Evolutionary conservation across 2,113 vertebrate species (phyloP).

Genomic region (Oreocharis arfaki): DNA sequence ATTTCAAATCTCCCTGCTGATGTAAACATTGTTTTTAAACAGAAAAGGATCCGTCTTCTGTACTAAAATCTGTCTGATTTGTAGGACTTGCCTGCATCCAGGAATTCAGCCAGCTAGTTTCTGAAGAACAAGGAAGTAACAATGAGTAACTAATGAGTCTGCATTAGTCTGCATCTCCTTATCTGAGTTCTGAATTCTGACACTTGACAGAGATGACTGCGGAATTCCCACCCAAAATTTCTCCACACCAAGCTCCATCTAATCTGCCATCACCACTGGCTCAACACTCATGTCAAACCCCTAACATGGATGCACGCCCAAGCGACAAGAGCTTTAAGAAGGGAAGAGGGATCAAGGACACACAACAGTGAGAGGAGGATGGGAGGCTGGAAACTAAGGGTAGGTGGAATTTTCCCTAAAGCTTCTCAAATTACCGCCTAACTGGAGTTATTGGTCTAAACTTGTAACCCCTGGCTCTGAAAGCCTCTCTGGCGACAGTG

Average conservation of each 20-base stretch:
- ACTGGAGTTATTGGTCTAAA: not conserved
- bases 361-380: not conserved
- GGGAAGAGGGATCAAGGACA: not conserved
- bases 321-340: not conserved
- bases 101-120: not conserved
- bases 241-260: not conserved
- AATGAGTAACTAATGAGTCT: not conserved
- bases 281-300: not conserved
- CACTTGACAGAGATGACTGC: not conserved
- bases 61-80: not conserved
- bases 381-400: not conserved
- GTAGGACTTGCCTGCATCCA: not conserved
- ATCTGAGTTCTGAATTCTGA: not conserved
- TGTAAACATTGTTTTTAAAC: not conserved
- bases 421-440: not conserved
- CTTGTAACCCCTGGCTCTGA: not conserved
- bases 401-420: not conserved
- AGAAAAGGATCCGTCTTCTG: not conserved
- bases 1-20: not conserved
- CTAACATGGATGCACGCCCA: not conserved
- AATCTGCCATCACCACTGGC: not conserved
- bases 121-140: not conserved
- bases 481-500: not conserved
- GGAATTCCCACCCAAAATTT: not conserved
- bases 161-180: too few species aligned